Evolutionary conservation across 1,140 invertebrate species (phyloP).

Genomic region (Lamellibrachia luymesi): DNA sequence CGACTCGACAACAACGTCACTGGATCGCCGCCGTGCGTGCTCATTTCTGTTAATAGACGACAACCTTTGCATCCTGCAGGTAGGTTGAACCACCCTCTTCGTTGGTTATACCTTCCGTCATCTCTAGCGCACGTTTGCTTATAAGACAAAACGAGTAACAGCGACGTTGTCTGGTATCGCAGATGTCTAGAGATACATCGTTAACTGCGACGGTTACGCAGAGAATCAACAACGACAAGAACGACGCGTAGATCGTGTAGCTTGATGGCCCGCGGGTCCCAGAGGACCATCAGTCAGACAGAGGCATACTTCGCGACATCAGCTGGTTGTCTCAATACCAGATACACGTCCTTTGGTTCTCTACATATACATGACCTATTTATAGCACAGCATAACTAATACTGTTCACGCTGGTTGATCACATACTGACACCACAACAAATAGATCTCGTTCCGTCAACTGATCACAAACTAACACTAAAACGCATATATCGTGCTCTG

Average conservation of each 20-base stretch:
- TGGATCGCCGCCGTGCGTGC: background rate
- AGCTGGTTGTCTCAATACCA: too few species aligned
- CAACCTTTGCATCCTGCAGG: background rate
- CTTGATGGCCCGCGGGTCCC: background rate
- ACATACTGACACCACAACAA: too few species aligned
- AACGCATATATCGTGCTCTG: too few species aligned
- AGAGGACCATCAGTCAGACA: background rate
- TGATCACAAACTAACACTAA: too few species aligned
- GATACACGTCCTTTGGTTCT: too few species aligned
- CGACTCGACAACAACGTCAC: background rate
- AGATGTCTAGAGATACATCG: background rate
- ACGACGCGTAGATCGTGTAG: background rate
- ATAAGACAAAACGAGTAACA: background rate
- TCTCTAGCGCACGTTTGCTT: background rate
- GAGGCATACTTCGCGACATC: background rate
- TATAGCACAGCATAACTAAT: too few species aligned
- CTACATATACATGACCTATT: too few species aligned
- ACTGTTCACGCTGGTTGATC: too few species aligned
- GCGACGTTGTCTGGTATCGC: background rate
- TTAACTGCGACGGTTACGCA: background rate
- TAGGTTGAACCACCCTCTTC: background rate
- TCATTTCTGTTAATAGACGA: background rate
- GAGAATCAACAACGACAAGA: background rate
- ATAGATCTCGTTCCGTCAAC: too few species aligned
- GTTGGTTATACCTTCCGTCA: background rate